phyloP scores from a whole-genome alignment of 2,797 vertebrate species.

The Pseudomugil tenellus region DNA sequence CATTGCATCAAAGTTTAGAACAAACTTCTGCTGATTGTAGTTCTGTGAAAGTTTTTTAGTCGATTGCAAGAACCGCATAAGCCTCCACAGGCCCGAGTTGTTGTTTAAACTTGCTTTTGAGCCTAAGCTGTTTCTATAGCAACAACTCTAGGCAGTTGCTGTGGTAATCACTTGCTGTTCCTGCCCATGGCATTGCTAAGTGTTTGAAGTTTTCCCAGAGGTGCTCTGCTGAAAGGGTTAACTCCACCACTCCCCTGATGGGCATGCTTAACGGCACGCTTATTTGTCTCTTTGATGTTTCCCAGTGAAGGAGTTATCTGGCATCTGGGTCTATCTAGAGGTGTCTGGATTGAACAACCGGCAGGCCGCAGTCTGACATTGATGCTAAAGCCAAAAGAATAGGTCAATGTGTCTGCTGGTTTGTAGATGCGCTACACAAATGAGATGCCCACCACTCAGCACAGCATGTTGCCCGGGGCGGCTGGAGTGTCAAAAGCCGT shows the following conservation, averaged over 20 bases:
- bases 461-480: slow-evolving; percentile 45
- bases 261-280: slow-evolving; percentile 51
- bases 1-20: slow-evolving; percentile 65
- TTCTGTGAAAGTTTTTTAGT: slow-evolving; percentile 72
- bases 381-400: slow-evolving; percentile 83
- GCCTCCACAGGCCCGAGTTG: slow-evolving; percentile 50
- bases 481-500: slow-evolving; percentile 71
- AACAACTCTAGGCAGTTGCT: slow-evolving; percentile 79
- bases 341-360: slow-evolving; percentile 60
- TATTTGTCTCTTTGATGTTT: slow-evolving; percentile 77
- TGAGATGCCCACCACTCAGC: slow-evolving; percentile 69
- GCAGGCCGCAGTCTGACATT: slow-evolving; percentile 73
- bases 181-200: slow-evolving; percentile 74
- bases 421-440: slow-evolving; percentile 68
- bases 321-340: slow-evolving; percentile 64
- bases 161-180: slow-evolving; percentile 69
- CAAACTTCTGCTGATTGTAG: slow-evolving; percentile 75
- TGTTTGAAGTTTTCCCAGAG: slow-evolving; percentile 77
- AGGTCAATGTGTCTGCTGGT: slow-evolving; percentile 83
- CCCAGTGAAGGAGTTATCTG: slow-evolving; percentile 64
- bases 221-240: slow-evolving; percentile 74
- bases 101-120: slow-evolving; percentile 69
- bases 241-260: slow-evolving; percentile 55
- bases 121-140: slow-evolving; percentile 83
- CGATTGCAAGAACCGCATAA: slow-evolving; percentile 42